Conservation (phyloP, 2,888 invertebrate genomes). For the Malachius bipustulatus region DNA sequence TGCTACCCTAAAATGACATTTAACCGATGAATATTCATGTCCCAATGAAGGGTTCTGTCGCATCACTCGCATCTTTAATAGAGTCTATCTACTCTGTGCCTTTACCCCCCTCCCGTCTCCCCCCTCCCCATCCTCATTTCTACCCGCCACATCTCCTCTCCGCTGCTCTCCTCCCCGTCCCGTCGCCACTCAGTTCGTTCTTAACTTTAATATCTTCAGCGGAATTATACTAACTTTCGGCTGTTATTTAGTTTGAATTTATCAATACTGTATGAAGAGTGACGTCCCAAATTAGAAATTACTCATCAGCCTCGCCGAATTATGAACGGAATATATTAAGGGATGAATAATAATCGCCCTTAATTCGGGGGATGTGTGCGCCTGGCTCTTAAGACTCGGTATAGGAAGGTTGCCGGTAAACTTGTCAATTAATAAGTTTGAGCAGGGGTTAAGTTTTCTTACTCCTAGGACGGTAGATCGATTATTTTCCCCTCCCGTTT, state of each 20-base stretch:
- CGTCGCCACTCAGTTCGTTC: background rate
- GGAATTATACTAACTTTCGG: conserved; percentile 22
- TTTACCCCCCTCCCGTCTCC: conserved; percentile 14
- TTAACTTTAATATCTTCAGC: conserved; percentile 23
- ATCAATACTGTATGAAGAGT: conserved; percentile 21
- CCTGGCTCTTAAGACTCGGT: no score
- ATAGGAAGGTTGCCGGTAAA: no score
- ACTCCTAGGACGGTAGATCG: no score
- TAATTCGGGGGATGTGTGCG: no score
- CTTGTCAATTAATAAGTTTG: no score
- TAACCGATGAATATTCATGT: conserved; percentile 31
- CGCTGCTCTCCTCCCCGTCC: background rate
- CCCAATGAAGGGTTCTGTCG: conserved; percentile 27
- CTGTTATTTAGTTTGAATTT: conserved; percentile 23
- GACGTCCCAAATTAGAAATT: conserved; percentile 19
- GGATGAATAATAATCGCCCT: conserved; percentile 1
- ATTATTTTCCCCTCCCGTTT: no score
- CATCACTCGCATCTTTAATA: conserved; percentile 26
- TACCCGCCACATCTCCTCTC: background rate
- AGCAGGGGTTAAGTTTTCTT: no score
- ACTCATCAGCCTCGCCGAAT: conserved; percentile 12
- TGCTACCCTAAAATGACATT: conserved; percentile 30
- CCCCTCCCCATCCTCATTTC: conserved; percentile 13
- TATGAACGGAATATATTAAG: conserved; percentile 2
- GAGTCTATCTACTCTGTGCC: no score